Percentiles rank a stretch among this genome's conserved stretches.
Evolutionary conservation across 1,140 invertebrate species (phyloP).

Genomic region (Heliconius hermathena): DNA sequence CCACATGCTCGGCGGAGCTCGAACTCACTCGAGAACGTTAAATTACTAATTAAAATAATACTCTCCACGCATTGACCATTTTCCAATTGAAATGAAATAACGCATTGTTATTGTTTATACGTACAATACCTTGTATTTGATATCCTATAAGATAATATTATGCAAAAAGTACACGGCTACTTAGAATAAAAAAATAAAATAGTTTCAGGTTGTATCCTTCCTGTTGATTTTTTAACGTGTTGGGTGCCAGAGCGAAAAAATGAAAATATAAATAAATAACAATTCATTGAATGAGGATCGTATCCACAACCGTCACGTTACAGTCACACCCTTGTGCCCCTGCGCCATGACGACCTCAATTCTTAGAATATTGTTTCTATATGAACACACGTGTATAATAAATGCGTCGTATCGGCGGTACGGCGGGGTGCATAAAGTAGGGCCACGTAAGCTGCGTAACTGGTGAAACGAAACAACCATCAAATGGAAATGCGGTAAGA

Average conservation of each 20-base stretch:
- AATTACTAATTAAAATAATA: constrained; percentile 42
- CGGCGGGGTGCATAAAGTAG: background rate
- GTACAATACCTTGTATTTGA: background rate
- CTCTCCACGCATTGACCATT: constrained; percentile 31
- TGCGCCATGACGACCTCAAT: too few relatives aligned
- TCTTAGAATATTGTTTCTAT: too few relatives aligned
- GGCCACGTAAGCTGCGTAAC: constrained; percentile 20
- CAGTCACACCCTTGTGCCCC: too few relatives aligned
- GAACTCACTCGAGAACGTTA: constrained; percentile 39
- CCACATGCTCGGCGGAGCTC: constrained; percentile 39
- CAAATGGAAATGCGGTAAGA: constrained; percentile 43
- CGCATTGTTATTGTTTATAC: constrained; percentile 2
- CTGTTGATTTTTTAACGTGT: too few relatives aligned
- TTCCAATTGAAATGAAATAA: constrained; percentile 19
- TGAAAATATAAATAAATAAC: too few relatives aligned
- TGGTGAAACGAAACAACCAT: constrained; percentile 24
- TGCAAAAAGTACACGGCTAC: background rate
- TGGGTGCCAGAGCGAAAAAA: too few relatives aligned
- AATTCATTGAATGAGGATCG: too few relatives aligned
- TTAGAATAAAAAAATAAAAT: background rate
- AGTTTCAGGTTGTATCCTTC: too few relatives aligned
- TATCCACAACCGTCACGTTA: too few relatives aligned
- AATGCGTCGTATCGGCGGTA: background rate
- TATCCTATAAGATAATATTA: background rate
- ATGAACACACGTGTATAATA: background rate